Conservation (phyloP, 2,888 invertebrate genomes). For the Hofmannophila pseudospretella region DNA sequence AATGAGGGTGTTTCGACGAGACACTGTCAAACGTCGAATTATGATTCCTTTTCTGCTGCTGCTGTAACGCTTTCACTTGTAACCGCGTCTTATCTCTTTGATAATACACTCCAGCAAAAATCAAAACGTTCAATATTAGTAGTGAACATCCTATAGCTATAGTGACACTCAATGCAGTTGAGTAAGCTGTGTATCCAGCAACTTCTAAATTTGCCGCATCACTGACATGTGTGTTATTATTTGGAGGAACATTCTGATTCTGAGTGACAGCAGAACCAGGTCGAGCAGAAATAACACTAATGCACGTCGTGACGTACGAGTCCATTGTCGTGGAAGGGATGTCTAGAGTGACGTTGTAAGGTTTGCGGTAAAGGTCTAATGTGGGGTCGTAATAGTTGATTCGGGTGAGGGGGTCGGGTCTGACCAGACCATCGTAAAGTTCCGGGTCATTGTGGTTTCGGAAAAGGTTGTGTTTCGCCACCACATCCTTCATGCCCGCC, state of each 20-base stretch:
- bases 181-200: conserved; percentile 86
- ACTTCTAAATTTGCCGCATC: conserved; percentile 89
- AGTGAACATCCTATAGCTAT: conserved; percentile 90
- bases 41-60: conserved; percentile 82
- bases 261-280: conserved; percentile 69
- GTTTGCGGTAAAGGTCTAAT: conserved; percentile 79
- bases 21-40: conserved; percentile 77
- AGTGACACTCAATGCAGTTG: conserved; percentile 86
- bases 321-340: conserved; percentile 77
- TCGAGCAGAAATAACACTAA: conserved; percentile 84
- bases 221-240: conserved; percentile 83
- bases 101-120: conserved; percentile 91
- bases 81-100: conserved; percentile 87
- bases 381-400: conserved; percentile 81
- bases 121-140: conserved; percentile 87
- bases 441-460: conserved; percentile 93
- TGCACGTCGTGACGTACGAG: conserved; percentile 83
- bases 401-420: conserved; percentile 87
- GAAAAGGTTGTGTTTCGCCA: conserved; percentile 92
- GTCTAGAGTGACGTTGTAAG: conserved; percentile 75
- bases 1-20: conserved; percentile 86
- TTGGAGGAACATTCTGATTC: conserved; percentile 38
- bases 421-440: conserved; percentile 92
- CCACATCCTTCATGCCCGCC: conserved; percentile 93
- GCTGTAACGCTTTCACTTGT: conserved; percentile 86